Evolutionary conservation across 2,113 vertebrate genomes (phyloP).

Genomic region (Lepisosteus oculatus): DNA sequence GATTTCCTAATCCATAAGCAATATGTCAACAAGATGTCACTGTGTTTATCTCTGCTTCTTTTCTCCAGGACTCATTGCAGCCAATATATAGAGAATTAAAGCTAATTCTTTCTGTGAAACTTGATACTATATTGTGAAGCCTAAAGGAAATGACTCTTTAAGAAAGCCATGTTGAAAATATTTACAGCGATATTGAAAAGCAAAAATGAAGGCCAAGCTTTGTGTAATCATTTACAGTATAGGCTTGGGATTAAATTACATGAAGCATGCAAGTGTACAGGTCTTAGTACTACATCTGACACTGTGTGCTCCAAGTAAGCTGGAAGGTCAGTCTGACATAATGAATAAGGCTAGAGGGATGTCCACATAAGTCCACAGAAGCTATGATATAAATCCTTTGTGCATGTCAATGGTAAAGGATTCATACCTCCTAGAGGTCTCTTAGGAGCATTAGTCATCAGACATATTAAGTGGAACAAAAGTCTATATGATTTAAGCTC

Average conservation of each 20-base stretch:
- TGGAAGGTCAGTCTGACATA: neutral
- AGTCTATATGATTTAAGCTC: slow-evolving; percentile 6
- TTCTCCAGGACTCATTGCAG: neutral
- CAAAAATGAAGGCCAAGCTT: neutral
- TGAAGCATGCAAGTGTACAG: too few species aligned
- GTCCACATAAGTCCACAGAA: slow-evolving; percentile 13
- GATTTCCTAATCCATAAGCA: neutral
- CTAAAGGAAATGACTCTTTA: slow-evolving; percentile 2
- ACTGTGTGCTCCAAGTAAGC: neutral
- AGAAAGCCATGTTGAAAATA: neutral
- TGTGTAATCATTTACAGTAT: neutral
- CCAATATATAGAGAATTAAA: slow-evolving; percentile 3
- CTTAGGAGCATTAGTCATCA: neutral
- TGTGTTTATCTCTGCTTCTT: neutral
- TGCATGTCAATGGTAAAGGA: slow-evolving; percentile 16
- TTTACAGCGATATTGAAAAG: neutral
- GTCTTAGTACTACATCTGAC: neutral
- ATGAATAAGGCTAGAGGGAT: neutral
- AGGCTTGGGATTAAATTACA: neutral
- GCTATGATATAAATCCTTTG: slow-evolving; percentile 22
- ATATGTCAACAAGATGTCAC: neutral
- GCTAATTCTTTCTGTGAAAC: neutral
- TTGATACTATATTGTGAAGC: neutral
- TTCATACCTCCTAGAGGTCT: slow-evolving; percentile 3
- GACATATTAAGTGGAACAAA: neutral